Conservation (phyloP, 2,113 vertebrate genomes). For the Saccopteryx bilineata region DNA sequence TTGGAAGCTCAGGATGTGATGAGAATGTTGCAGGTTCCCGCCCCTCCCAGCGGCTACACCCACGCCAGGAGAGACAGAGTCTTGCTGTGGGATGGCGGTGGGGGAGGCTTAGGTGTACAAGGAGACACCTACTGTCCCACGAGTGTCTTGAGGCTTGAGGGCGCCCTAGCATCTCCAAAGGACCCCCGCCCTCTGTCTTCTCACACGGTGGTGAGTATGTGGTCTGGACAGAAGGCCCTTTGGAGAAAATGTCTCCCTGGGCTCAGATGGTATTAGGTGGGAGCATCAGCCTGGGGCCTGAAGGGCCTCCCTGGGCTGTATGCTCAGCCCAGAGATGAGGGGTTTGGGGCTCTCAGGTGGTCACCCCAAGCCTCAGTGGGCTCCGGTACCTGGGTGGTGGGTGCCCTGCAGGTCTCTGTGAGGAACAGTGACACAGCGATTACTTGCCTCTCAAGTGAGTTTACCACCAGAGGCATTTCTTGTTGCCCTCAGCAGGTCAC, state of each 20-base stretch:
- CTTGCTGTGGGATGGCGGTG: neutral
- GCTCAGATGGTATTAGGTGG: neutral
- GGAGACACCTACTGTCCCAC: neutral
- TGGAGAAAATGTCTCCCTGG: neutral
- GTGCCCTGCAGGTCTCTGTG: neutral
- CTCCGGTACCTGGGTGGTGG: neutral
- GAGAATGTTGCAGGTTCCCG: neutral
- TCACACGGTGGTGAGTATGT: neutral
- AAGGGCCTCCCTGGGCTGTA: neutral
- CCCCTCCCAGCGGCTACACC: neutral
- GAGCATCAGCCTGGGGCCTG: neutral
- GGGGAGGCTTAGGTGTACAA: neutral
- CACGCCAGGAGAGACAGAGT: no score
- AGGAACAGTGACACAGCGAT: neutral
- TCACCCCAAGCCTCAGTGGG: neutral
- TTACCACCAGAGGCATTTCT: neutral
- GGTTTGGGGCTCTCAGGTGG: neutral
- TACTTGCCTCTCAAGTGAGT: neutral
- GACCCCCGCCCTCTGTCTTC: neutral
- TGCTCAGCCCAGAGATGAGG: neutral
- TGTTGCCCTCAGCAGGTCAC: neutral
- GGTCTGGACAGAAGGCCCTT: neutral
- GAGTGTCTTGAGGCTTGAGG: neutral
- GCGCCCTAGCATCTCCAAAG: neutral
- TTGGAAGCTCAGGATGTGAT: neutral